Conservation (phyloP, 2,113 vertebrate genomes). For the Cheirogaleus medius region DNA sequence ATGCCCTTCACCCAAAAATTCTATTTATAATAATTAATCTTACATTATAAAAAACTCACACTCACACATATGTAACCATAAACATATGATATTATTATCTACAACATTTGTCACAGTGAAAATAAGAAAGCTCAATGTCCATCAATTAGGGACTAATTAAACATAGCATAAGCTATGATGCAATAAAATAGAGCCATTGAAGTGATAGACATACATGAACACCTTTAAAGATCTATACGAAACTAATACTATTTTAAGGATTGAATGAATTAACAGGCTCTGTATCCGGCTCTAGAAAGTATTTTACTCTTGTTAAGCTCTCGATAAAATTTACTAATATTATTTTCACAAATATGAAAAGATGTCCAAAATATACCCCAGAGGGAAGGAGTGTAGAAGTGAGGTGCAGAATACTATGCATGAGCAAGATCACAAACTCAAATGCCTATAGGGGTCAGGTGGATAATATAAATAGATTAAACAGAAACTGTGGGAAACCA, state of each 20-base stretch:
- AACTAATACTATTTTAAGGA: background rate
- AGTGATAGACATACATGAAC: slow-evolving; percentile 4
- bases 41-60: background rate
- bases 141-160: background rate
- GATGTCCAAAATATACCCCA: background rate
- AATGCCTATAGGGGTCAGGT: background rate
- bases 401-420: background rate
- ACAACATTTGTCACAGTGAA: slow-evolving; percentile 44
- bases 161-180: background rate
- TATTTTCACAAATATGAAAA: slow-evolving; percentile 49
- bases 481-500: background rate
- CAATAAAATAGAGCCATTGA: slow-evolving; percentile 14
- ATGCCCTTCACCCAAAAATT: background rate
- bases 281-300: background rate
- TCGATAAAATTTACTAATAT: slow-evolving; percentile 5
- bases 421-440: background rate
- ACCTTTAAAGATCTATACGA: slow-evolving; percentile 1
- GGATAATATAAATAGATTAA: background rate
- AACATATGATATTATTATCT: slow-evolving; percentile 8
- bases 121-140: slow-evolving; percentile 4
- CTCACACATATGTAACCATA: background rate
- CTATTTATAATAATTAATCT: background rate
- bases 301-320: background rate
- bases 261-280: slow-evolving; percentile 27
- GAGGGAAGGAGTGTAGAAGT: background rate